These are phyloP conservation scores for Drosophila eohydei DNA, from an alignment of 2,888 invertebrate species.

Conservation along the genomic window DNA sequence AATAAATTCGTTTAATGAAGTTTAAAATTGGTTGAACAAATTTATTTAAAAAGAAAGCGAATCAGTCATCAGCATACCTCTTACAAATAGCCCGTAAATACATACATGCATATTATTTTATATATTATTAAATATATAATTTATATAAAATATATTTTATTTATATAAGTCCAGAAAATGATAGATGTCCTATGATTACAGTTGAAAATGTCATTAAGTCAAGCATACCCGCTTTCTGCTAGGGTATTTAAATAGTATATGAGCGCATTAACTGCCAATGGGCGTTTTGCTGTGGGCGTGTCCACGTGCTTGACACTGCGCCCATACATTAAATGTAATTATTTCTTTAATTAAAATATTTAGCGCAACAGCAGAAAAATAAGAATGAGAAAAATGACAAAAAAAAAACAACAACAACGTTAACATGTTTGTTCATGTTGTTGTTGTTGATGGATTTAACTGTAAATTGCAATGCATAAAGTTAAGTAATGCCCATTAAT, in stretches of 20 bases:
- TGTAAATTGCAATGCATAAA: slow-evolving; percentile 47
- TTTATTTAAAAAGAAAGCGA: slow-evolving; percentile 12
- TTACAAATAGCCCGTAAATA: slow-evolving; percentile 26
- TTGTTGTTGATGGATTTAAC: slow-evolving; percentile 48
- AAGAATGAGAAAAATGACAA: slow-evolving; percentile 1
- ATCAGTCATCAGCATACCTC: neutral
- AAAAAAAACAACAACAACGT: slow-evolving; percentile 24
- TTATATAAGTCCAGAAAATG: no score
- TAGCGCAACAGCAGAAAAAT: slow-evolving; percentile 48
- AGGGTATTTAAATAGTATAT: slow-evolving; percentile 8
- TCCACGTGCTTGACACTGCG: slow-evolving; percentile 26
- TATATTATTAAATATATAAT: no score
- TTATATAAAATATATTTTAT: no score
- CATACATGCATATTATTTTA: neutral
- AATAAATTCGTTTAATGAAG: slow-evolving; percentile 76
- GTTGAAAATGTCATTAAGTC: neutral
- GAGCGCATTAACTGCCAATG: slow-evolving; percentile 7
- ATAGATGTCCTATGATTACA: neutral
- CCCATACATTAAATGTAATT: slow-evolving; percentile 70
- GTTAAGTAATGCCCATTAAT: slow-evolving; percentile 63
- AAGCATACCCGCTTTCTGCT: neutral
- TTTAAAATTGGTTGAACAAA: slow-evolving; percentile 45
- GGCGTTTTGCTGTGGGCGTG: slow-evolving; percentile 9
- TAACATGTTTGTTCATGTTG: slow-evolving; percentile 41
- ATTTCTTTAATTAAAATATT: slow-evolving; percentile 80